Conservation (phyloP, 2,113 vertebrate genomes). For the Anarrhichthys ocellatus region DNA sequence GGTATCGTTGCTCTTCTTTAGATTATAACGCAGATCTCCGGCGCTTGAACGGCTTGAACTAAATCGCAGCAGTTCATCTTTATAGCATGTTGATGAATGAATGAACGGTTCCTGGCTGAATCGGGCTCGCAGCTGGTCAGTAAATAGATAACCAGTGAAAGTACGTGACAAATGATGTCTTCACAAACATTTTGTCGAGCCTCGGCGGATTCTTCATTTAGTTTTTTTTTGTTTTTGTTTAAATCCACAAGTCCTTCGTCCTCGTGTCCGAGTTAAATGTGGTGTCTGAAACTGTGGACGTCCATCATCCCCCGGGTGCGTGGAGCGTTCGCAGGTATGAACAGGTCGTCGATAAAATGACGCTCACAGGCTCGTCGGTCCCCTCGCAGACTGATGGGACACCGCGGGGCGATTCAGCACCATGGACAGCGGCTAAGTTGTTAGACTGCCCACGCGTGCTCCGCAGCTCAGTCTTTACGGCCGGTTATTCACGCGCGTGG, state of each 20-base stretch:
- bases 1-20: slow-evolving; percentile 32
- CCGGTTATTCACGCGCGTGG: slow-evolving; percentile 17
- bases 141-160: slow-evolving; percentile 42
- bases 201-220: slow-evolving; percentile 45
- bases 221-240: background rate
- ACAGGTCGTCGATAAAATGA: slow-evolving; percentile 35
- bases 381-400: background rate
- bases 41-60: slow-evolving; percentile 40
- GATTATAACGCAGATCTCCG: slow-evolving; percentile 24
- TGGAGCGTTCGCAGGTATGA: slow-evolving; percentile 38
- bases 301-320: slow-evolving; percentile 19
- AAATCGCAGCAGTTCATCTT: slow-evolving; percentile 48
- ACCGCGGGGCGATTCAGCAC: slow-evolving; percentile 56
- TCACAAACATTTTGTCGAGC: slow-evolving; percentile 54
- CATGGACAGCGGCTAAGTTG: slow-evolving; percentile 67
- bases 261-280: slow-evolving; percentile 15
- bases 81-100: slow-evolving; percentile 38
- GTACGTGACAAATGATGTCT: slow-evolving; percentile 39
- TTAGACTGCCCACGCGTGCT: background rate
- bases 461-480: background rate
- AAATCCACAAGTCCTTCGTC: slow-evolving; percentile 62
- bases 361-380: slow-evolving; percentile 30
- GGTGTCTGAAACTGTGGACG: slow-evolving; percentile 1
- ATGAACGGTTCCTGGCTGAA: background rate
- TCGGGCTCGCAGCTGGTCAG: slow-evolving; percentile 52